A percentile compares a stretch with the other conserved stretches of the same genome.
phyloP scores from a whole-genome alignment of 2,888 invertebrate genomes.

The Tetramorium bicarinatum region DNA sequence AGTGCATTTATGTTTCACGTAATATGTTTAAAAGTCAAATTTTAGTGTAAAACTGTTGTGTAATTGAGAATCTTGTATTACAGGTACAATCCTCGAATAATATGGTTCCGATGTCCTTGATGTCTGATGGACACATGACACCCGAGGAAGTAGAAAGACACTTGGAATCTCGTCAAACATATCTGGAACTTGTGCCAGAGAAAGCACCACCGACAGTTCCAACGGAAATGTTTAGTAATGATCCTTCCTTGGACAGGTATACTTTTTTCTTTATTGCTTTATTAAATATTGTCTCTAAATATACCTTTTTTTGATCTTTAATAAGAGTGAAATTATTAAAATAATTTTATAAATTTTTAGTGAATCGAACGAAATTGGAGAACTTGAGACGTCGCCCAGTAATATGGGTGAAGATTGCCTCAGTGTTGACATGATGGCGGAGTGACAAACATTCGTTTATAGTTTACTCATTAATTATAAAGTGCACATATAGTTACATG shows the following conservation, averaged over 20 bases:
- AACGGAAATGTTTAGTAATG: constrained; percentile 97
- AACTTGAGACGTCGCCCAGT: constrained; percentile 93
- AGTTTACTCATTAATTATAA: constrained; percentile 72
- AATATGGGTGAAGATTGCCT: constrained; percentile 94
- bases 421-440: constrained; percentile 89
- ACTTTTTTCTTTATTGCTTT: constrained; percentile 1
- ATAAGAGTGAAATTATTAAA: constrained; percentile 1
- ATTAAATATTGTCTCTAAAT: background rate
- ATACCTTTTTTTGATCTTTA: background rate
- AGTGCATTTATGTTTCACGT: constrained; percentile 36
- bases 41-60: background rate
- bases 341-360: constrained; percentile 87
- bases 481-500: constrained; percentile 72
- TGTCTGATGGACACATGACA: constrained; percentile 95
- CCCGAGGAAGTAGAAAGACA: constrained; percentile 97
- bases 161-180: constrained; percentile 93
- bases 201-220: constrained; percentile 96
- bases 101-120: constrained; percentile 87
- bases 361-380: constrained; percentile 93
- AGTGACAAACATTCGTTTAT: constrained; percentile 82
- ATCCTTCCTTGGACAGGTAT: constrained; percentile 95
- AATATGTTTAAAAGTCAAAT: background rate
- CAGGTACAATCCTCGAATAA: constrained; percentile 88
- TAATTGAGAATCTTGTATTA: constrained; percentile 67
- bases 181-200: constrained; percentile 93